Evolutionary conservation across 2,797 vertebrate species (phyloP).

Genomic region (Danio aesculapii): DNA sequence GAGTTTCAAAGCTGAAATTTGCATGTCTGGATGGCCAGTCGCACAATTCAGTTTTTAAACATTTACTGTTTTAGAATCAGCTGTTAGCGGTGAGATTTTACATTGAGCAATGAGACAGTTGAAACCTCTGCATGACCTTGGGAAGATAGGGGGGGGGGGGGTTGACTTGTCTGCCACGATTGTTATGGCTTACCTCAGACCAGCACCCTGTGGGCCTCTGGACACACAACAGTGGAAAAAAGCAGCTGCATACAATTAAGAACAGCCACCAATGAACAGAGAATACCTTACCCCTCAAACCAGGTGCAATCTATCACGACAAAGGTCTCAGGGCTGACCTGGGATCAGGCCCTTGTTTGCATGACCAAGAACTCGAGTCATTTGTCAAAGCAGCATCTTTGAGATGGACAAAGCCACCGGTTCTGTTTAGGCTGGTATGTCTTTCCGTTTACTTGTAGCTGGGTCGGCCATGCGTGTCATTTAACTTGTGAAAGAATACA

Average conservation of each 20-base stretch:
- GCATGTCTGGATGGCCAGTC: not conserved
- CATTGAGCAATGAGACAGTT: conserved; percentile 29
- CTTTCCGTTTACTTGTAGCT: conserved; percentile 51
- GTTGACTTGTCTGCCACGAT: conserved; percentile 37
- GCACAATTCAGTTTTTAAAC: not conserved
- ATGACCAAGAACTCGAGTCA: conserved; percentile 48
- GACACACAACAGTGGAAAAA: conserved; percentile 42
- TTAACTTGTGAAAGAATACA: conserved; percentile 50
- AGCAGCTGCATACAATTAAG: conserved; percentile 44
- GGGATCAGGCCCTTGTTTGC: conserved; percentile 55
- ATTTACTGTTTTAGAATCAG: conserved; percentile 37
- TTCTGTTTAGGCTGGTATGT: conserved; percentile 53
- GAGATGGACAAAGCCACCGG: conserved; percentile 45
- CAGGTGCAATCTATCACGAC: conserved; percentile 56
- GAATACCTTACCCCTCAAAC: conserved; percentile 36
- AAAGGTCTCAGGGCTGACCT: conserved; percentile 43
- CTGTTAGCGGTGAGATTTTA: conserved; percentile 45
- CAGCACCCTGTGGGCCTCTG: conserved; percentile 41
- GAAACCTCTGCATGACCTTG: conserved; percentile 54
- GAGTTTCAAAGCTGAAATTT: conserved; percentile 7
- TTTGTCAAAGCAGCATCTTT: conserved; percentile 49
- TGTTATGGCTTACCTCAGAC: conserved; percentile 33
- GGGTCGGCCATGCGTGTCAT: conserved; percentile 41
- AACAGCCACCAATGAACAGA: conserved; percentile 45
- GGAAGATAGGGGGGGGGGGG: conserved; percentile 36